Evolutionary conservation across 2,797 vertebrate species (phyloP), one percentile per base, ranked within the genome.

Genomic region (Leptatherina wallacei): DNA sequence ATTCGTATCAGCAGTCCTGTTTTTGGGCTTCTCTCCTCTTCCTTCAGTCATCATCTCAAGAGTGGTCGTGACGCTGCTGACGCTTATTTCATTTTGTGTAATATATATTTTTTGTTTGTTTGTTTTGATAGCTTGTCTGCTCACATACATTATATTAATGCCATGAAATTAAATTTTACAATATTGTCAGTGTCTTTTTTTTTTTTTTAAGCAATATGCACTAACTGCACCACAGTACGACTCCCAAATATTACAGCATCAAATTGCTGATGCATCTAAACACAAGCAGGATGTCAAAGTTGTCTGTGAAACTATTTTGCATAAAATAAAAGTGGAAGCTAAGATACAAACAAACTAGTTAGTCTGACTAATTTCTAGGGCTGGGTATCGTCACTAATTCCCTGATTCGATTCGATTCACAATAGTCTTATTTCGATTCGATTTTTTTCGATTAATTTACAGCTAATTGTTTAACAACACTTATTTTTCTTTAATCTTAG

Each of bases 111-210:
- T 56, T 20, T 56, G 10, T 52, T 56, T 29, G 58, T 90, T 93
- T 92, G 81, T 94, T 94, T 94, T 94, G 90, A 94, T 91, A 93
- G 93, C 91, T 94, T 93, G 89, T 93, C 86, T 80, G 89, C 91
- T 90, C 90, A 91, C 92, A 86, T 91, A 92, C 90, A 91, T 93
- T 92, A 93, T 89, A 92, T 89, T 94, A 93, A 93, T 94, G 92
- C 91, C 93, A 92, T 91, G 89, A 89, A 93, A 94, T 92, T 90
- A 94, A 93, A 91, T 93, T 94, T 94, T 94, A 93, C 93, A 93
- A 90, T 93, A 93, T 93, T 88, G 74, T 51, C 24, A 2, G 77
- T 55, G 63, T 61, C 33, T 35, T 35, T 35, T n/a, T 71, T 75
- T 65, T n/a, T 54, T 24, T 30, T 44, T 6, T 20, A 36, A 32